Conservation (phyloP, 2,113 vertebrate species). For the Tychaedon coryphoeus region DNA sequence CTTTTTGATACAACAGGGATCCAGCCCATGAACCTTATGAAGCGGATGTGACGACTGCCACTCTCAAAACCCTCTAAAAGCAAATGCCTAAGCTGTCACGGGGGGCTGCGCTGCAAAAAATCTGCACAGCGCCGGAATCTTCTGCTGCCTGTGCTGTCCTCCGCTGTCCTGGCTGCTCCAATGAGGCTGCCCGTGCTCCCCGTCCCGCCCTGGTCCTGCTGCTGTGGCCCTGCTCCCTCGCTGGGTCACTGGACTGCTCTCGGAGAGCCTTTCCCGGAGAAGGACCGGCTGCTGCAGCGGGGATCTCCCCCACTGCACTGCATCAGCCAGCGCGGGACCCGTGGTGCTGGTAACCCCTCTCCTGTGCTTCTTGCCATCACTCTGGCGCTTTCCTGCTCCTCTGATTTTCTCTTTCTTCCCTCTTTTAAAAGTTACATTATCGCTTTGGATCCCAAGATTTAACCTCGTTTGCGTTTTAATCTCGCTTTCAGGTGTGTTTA, state of each 20-base stretch:
- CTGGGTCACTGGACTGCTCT: neutral
- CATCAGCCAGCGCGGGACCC: neutral
- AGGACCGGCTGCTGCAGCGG: rapidly evolving
- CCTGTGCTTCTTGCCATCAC: neutral
- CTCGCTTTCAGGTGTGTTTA: neutral
- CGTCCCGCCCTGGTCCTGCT: neutral
- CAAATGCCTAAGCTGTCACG: neutral
- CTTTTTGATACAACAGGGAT: neutral
- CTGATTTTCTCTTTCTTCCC: neutral
- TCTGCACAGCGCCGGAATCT: neutral
- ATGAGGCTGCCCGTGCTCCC: neutral
- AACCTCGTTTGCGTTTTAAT: neutral
- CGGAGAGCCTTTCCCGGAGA: neutral
- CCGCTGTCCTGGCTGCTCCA: neutral
- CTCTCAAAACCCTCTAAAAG: neutral
- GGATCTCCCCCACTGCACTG: neutral
- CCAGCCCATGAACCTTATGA: neutral
- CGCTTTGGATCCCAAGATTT: neutral
- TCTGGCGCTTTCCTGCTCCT: neutral
- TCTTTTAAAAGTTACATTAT: neutral
- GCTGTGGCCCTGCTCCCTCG: neutral
- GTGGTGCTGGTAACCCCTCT: neutral
- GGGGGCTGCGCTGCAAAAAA: neutral
- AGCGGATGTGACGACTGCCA: neutral
- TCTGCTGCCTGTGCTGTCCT: neutral